Conservation (phyloP, 2,113 vertebrate species). For the Ammodytes marinus region DNA sequence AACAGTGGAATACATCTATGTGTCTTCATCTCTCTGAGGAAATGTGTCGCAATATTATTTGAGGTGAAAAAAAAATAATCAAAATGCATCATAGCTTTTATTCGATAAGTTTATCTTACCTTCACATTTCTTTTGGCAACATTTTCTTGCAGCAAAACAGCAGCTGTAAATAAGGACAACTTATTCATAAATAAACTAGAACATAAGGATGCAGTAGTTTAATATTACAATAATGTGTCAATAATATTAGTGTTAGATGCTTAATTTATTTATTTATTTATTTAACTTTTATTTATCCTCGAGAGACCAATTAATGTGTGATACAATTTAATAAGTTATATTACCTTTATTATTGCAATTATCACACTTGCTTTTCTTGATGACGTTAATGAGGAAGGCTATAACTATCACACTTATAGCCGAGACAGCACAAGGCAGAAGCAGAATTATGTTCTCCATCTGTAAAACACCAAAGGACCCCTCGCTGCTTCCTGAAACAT, state of each 20-base stretch:
- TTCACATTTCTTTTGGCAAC: background rate
- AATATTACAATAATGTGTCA: background rate
- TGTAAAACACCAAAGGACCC: background rate
- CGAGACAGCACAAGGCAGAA: constrained; percentile 4
- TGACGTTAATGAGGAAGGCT: background rate
- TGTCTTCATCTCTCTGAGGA: constrained; percentile 34
- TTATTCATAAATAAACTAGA: background rate
- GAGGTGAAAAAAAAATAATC: background rate
- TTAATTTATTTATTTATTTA: too few species aligned
- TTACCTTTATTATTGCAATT: constrained; percentile 33
- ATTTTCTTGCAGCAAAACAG: background rate
- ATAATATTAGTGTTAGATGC: background rate
- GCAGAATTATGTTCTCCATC: background rate
- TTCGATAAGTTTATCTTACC: background rate
- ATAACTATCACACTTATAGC: constrained; percentile 21
- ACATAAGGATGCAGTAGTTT: background rate
- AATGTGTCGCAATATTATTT: background rate
- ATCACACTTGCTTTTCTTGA: background rate
- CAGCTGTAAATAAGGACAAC: background rate
- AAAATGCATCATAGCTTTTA: background rate
- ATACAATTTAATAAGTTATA: background rate
- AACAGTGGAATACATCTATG: constrained; percentile 41
- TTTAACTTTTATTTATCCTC: too few species aligned
- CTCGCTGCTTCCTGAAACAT: background rate
- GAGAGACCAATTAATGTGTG: too few species aligned